These are phyloP conservation scores for Lepidurus couesii DNA, from an alignment of 1,140 invertebrate species.

Conservation along the genomic window DNA sequence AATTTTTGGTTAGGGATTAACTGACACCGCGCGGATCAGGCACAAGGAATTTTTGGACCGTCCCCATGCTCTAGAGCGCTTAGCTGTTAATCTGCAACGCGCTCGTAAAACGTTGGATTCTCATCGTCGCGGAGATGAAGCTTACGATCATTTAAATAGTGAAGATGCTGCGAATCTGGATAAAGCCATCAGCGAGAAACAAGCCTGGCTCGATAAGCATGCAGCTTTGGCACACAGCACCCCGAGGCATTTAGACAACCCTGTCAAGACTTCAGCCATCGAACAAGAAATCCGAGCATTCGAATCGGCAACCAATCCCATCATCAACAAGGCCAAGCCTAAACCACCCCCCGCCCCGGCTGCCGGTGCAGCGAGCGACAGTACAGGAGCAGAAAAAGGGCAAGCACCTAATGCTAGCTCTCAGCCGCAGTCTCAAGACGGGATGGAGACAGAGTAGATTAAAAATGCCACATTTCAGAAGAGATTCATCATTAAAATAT, in stretches of 20 bases:
- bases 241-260: conserved; percentile 56
- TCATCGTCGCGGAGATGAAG: conserved; percentile 62
- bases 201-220: conserved; percentile 65
- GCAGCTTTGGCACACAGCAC: conserved; percentile 54
- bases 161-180: conserved; percentile 69
- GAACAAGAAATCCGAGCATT: conserved; percentile 60
- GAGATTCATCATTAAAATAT: background rate
- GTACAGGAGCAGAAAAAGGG: conserved; percentile 7
- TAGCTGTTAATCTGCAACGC: conserved; percentile 62
- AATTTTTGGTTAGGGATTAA: conserved; percentile 47
- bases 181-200: conserved; percentile 49
- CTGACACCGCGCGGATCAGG: conserved; percentile 77
- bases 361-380: background rate
- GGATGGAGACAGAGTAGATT: background rate
- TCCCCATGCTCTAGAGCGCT: conserved; percentile 66
- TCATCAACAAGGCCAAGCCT: conserved; percentile 80
- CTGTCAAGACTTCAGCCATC: conserved; percentile 69
- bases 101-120: conserved; percentile 67
- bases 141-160: conserved; percentile 73
- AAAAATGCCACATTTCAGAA: no score
- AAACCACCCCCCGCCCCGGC: conserved; percentile 50
- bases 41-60: conserved; percentile 70
- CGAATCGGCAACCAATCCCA: conserved; percentile 61
- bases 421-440: background rate
- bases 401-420: background rate